Evolutionary conservation across 2,113 vertebrate genomes (phyloP).

Genomic region (Dolichallabes microphthalmus): DNA sequence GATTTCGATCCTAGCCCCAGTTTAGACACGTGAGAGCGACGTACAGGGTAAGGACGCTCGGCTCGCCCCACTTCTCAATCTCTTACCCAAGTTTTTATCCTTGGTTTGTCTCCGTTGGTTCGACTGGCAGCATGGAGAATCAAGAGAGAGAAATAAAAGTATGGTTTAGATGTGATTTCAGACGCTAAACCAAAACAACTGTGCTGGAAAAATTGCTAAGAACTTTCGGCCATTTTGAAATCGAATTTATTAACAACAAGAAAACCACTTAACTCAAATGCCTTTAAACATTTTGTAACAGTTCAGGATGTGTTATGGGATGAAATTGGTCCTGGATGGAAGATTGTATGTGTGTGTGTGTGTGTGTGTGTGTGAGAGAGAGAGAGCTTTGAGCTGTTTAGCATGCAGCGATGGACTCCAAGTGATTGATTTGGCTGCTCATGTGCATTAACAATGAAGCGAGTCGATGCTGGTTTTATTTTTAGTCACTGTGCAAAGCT

Average conservation of each 20-base stretch:
- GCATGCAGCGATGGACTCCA: slow-evolving; percentile 57
- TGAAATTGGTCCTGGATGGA: background rate
- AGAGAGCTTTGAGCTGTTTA: slow-evolving; percentile 50
- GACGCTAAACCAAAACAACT: background rate
- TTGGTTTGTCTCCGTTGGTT: background rate
- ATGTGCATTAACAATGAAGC: slow-evolving; percentile 69
- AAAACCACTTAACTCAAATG: background rate
- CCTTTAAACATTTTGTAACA: background rate
- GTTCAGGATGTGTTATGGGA: background rate
- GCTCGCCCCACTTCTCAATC: background rate
- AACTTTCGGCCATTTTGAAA: background rate
- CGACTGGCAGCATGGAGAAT: background rate
- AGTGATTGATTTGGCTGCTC: slow-evolving; percentile 51
- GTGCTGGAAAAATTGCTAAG: background rate
- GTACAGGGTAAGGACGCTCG: background rate
- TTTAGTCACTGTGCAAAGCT: slow-evolving; percentile 63
- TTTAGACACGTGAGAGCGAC: background rate
- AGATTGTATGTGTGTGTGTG: background rate
- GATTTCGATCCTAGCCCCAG: background rate
- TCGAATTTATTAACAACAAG: background rate
- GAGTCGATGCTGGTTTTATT: slow-evolving; percentile 61
- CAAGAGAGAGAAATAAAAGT: background rate
- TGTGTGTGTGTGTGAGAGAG: background rate
- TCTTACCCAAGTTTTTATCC: background rate
- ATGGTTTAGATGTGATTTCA: background rate